Evolutionary conservation across 2,113 vertebrate genomes (phyloP), one percentile per base, ranked within the genome.

Genomic region (Trogon melanurus): DNA sequence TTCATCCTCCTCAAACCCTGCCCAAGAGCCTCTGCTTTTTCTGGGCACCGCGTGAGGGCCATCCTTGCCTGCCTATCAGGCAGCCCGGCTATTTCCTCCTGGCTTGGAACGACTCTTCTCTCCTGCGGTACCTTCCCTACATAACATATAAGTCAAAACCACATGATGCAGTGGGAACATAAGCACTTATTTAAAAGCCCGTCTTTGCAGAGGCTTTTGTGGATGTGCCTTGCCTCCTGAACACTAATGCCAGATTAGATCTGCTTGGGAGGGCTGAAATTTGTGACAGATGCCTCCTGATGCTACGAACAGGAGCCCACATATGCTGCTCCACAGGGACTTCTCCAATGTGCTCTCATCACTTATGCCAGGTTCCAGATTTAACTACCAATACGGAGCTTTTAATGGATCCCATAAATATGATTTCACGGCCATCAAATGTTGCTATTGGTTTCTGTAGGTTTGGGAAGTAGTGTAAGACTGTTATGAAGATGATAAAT

Each of bases 341-440:
- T 53, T 92, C 78, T 75, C 34, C 51, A 30, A 27, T n/a, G 19
- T 19, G 13, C 17, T 61, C 38, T 60, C 76, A 50, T 91, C 51
- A n/a, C 66, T 91, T 89, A 56, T 58, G 86, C 86, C 74, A 85
- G 50, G n/a, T 76, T 94, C 74, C 82, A 80, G 74, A 85, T 88
- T 88, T 95, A 93, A 92, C 34, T 85, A 70, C 30, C 45, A 82
- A 44, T 67, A 58, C 7, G 1, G n/a, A 74, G 26, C 41, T 91
- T 88, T 84, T 94, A 96, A 88, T 92, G 86, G 93, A 41, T 72
- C 27, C 45, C 71, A 83, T 89, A 94, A 95, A 85, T 91, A 85
- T 69, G 71, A 44, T 91, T 88, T 94, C 73, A 80, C 7, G 21
- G 93, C 58, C 48, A 85, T 44, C 84, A 79, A 87, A 25, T 60